phyloP scores from a whole-genome alignment of 1,140 invertebrate species.

The Drosophila repletoides region DNA sequence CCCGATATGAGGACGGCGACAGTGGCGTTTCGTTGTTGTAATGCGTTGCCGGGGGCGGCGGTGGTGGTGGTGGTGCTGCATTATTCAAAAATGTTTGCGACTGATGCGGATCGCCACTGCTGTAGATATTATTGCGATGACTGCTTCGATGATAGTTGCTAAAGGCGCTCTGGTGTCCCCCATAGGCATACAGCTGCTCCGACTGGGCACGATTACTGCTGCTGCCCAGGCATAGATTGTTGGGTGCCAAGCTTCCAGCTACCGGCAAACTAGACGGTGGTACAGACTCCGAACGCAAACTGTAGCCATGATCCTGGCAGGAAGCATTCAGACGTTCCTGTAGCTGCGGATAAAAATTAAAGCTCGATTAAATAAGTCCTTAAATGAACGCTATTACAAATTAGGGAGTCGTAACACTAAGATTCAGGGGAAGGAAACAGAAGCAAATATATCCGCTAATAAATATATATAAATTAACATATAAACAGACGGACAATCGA shows the following conservation, averaged over 20 bases:
- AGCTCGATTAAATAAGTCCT: background rate
- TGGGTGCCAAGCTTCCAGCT: constrained; percentile 41
- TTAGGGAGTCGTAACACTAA: too few species aligned
- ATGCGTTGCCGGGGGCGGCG: constrained; percentile 45
- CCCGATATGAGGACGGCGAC: constrained; percentile 63
- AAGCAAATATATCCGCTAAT: too few species aligned
- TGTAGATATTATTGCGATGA: constrained; percentile 57
- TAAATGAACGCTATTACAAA: too few species aligned
- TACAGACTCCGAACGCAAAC: constrained; percentile 71
- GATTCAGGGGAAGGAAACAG: too few species aligned
- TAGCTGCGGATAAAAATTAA: constrained; percentile 42
- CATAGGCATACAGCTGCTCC: constrained; percentile 62
- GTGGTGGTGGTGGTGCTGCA: constrained; percentile 42
- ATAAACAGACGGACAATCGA: too few species aligned
- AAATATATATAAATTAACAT: too few species aligned
- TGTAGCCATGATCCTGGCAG: constrained; percentile 55
- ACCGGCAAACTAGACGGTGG: constrained; percentile 52
- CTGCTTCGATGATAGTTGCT: constrained; percentile 70
- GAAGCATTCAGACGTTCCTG: constrained; percentile 67
- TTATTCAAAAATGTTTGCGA: constrained; percentile 61
- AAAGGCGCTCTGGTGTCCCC: constrained; percentile 62
- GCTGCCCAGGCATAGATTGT: constrained; percentile 60
- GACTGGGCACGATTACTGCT: constrained; percentile 70
- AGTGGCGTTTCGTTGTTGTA: constrained; percentile 74
- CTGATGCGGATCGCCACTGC: constrained; percentile 45